Base-by-base conservation (phyloP, 2,888 invertebrate species). In the Nymphalis polychloros region DNA sequence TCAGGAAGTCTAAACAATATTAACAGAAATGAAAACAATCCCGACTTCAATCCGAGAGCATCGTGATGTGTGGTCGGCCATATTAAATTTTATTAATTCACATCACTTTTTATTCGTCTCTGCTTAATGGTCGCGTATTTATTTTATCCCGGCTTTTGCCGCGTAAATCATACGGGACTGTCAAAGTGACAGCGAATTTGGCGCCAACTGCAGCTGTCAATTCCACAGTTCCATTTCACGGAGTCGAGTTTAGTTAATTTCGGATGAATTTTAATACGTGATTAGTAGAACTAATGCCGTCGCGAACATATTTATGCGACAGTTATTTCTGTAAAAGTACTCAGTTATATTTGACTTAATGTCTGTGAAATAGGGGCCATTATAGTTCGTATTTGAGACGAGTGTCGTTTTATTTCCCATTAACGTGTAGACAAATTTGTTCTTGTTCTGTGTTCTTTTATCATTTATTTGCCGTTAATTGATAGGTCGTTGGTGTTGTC, bases 181-280 rank as follows among this genome's bases (percentile, higher is more conserved):
- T 87, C 85, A 82, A 64, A 77, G 77, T 82, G 84, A 87, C 88
- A 87, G 86, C 76, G 76, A 84, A 85, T 87, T 87, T 85, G 87
- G 88, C 87, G 87, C 85, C 86, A 85, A 86, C 78, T 73, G 75
- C 53, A 55, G 53, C 75, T 81, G 79, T 81, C 80, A 79, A 72
- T 74, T 73, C 72, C 70, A 31, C 23, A 20, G 76, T 78, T 80
- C 79, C 77, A 74, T 79, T 80, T 79, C 77, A 81, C 79, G 79
- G 77, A 72, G 76, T 72, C 63, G 19, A 49, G 69, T 70, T 68
- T 69, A 61, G 74, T 77, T 81, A 83, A 81, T 81, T 83, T 81
- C 76, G 79, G 82, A 76, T 75, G 76, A 78, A 73, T 55, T 83
- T 84, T 84, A 83, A 85, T 83, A 80, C 78, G 75, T 81, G 81